Percentiles rank a stretch among this genome's conserved stretches.
phyloP scores from a whole-genome alignment of 1,140 invertebrate genomes.

The Neodiprion virginianus region DNA sequence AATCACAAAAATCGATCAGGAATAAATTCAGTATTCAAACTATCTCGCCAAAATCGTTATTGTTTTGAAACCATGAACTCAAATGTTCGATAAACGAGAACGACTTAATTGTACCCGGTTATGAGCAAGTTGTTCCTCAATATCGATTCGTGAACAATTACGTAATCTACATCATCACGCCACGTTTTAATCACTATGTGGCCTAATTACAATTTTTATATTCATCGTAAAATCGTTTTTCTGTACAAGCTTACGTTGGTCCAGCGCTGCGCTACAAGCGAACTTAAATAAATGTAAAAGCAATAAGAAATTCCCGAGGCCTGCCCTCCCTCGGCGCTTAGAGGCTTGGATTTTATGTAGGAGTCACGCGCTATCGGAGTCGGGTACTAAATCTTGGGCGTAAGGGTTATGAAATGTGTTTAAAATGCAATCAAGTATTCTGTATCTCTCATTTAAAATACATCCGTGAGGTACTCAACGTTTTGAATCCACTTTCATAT shows the following conservation, averaged over 20 bases:
- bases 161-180: neutral
- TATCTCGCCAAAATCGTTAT: no score
- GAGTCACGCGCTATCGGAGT: conserved; percentile 2
- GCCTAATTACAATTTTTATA: neutral
- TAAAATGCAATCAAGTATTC: conserved; percentile 5
- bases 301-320: neutral
- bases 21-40: no score
- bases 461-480: neutral
- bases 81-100: no score
- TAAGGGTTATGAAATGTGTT: conserved; percentile 3
- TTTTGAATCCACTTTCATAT: neutral
- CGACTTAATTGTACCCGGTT: no score
- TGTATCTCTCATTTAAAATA: neutral
- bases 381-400: neutral
- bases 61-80: no score
- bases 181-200: neutral
- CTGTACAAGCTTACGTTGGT: neutral
- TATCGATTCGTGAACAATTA: neutral
- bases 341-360: neutral
- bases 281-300: neutral
- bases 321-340: neutral
- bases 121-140: neutral
- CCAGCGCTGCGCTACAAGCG: neutral
- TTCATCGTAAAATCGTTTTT: neutral
- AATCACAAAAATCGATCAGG: no score